These are phyloP conservation scores for Plebejus melissa DNA, from an alignment of 2,888 invertebrate species.

Conservation along the genomic window DNA sequence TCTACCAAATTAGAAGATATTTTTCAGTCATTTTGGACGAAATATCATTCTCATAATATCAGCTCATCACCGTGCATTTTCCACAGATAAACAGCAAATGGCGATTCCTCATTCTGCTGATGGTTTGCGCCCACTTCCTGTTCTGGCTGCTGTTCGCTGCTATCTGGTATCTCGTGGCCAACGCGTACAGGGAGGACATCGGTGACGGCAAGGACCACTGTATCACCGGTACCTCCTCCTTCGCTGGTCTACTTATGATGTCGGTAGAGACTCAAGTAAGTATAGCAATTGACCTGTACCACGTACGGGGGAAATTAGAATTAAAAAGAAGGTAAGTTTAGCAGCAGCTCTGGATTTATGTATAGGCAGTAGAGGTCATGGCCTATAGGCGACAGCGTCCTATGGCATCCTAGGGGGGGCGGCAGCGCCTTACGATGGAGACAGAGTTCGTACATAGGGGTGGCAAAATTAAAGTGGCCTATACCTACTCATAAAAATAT, in stretches of 20 bases:
- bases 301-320: too few relatives aligned
- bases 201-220: constrained; percentile 81
- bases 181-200: constrained; percentile 89
- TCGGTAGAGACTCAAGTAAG: constrained; percentile 91
- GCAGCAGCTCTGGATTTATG: too few relatives aligned
- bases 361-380: too few relatives aligned
- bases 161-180: constrained; percentile 84
- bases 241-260: constrained; percentile 86
- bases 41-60: neutral
- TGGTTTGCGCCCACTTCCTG: constrained; percentile 81
- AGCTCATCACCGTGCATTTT: neutral
- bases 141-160: constrained; percentile 90
- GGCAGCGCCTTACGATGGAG: too few relatives aligned
- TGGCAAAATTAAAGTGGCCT: too few relatives aligned
- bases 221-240: constrained; percentile 79
- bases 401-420: too few relatives aligned
- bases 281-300: neutral
- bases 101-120: constrained; percentile 83
- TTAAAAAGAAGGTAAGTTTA: neutral
- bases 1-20: too few relatives aligned
- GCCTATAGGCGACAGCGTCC: too few relatives aligned
- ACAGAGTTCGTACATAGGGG: too few relatives aligned
- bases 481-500: too few relatives aligned
- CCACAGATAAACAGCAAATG: constrained; percentile 84
- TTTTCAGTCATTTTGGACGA: too few relatives aligned